Evolutionary conservation across 2,113 vertebrate genomes (phyloP).

Genomic region (Lycaon pictus): DNA sequence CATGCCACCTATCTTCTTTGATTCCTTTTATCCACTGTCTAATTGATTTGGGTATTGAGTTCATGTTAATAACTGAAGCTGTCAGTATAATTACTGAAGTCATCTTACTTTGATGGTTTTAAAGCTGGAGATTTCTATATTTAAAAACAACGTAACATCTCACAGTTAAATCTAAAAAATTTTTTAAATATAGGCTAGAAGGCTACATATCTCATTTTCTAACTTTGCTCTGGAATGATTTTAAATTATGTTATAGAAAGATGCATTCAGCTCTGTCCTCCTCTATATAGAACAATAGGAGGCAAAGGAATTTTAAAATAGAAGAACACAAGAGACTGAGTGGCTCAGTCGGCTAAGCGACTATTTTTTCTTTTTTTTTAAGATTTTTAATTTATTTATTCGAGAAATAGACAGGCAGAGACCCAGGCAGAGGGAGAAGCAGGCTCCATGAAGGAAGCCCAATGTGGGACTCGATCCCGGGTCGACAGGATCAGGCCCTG

Average conservation of each 20-base stretch:
- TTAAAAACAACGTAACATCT: conserved; percentile 51
- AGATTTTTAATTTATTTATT: too few species aligned
- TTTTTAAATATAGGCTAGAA: not conserved
- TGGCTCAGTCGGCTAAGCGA: not conserved
- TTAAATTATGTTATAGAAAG: not conserved
- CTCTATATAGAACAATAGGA: not conserved
- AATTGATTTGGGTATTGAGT: conserved; percentile 59
- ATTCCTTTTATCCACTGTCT: not conserved
- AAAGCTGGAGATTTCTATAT: conserved; percentile 62
- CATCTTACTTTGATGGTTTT: not conserved
- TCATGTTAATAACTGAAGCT: conserved; percentile 53
- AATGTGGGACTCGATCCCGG: too few species aligned
- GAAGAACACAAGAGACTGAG: not conserved
- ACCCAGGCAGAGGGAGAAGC: too few species aligned
- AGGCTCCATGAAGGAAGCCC: too few species aligned
- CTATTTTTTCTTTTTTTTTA: not conserved
- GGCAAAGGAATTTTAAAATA: not conserved
- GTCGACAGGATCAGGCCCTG: too few species aligned
- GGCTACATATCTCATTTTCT: not conserved
- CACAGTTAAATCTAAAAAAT: not conserved
- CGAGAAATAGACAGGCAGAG: too few species aligned
- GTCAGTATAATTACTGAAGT: conserved; percentile 58
- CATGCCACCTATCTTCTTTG: not conserved
- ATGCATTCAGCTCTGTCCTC: not conserved
- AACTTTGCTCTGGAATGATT: not conserved